Base-by-base conservation (phyloP, 37 sponge, comb jelly and placozoan species). In the Haliclona indistincta region DNA sequence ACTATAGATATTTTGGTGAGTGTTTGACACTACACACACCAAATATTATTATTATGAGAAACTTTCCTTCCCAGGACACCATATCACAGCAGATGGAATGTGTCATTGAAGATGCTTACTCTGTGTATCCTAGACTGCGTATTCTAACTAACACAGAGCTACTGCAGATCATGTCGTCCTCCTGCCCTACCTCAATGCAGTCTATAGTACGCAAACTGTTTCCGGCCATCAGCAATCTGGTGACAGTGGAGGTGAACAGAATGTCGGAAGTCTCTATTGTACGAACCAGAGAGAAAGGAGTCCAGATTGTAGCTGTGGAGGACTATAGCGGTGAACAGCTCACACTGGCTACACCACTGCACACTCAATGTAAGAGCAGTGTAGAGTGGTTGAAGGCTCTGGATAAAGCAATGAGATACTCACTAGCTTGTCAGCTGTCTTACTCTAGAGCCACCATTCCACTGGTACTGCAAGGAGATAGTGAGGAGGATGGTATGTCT, bases 301-400 rank as follows among this genome's bases (percentile, higher is more conserved):
- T 56, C 56, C 88, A 90, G 58, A n/a, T 90, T 20, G 38, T 73
- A 5, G 38, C 38, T 1, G 64, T 90, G 11, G 68, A 85, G 53
- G 86, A 88, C 19, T 43, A 29, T 29, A 40, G 35, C 55, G 73
- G 71, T 6, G 88, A 86, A 54, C 42, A 39, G 19, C 75, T 91
- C 37, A 20, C 63, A 28, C 75, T 91, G 8, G 38, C 38, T 19
- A 63, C 70, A 2, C 79, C 89, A 30, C 71, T 91, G n/a, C 80
- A 89, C 13, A 63, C 86, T 41, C 74, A 68, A 1, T 82, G 38
- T 62, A 71, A 43, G 39, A 51, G 68, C 32, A 56, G 67, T 10
- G n/a, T 28, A 4, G 55, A 85, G 63, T 90, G 91, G 91, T 53
- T 90, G 68, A 41, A 39, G 8, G 83, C 64, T 34, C 54, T 90